Evolutionary conservation across 2,888 invertebrate species (phyloP).

Genomic region (Lepetodrilus schrolli): DNA sequence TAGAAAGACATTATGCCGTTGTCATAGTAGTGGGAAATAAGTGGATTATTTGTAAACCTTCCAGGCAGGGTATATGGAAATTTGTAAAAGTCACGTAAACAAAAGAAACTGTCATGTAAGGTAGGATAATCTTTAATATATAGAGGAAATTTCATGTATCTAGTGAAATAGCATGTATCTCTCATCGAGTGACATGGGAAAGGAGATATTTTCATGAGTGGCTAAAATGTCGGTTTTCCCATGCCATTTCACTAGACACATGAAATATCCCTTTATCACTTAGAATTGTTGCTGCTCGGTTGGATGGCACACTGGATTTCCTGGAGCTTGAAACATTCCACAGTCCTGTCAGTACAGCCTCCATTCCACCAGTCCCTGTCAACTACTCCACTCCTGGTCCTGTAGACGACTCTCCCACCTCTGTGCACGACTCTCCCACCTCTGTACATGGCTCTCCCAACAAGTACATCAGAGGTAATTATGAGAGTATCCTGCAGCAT

Average conservation of each 20-base stretch:
- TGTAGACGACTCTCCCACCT: too few relatives aligned
- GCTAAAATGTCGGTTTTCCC: background rate
- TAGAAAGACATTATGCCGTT: too few relatives aligned
- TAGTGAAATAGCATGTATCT: too few relatives aligned
- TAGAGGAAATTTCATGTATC: background rate
- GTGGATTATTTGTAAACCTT: background rate
- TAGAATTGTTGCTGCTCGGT: constrained; percentile 86
- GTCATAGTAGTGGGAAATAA: too few relatives aligned
- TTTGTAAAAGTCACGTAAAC: too few relatives aligned
- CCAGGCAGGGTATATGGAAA: background rate
- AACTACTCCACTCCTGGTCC: too few relatives aligned
- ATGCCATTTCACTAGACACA: too few relatives aligned
- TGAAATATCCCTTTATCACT: constrained; percentile 77
- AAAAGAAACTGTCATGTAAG: background rate
- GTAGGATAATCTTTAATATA: background rate
- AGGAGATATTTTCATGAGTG: too few relatives aligned
- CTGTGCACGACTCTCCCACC: too few relatives aligned
- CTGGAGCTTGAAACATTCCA: constrained; percentile 81
- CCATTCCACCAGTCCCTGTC: constrained; percentile 30
- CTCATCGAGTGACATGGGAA: too few relatives aligned
- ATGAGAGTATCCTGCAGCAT: too few relatives aligned
- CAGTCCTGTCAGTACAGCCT: constrained; percentile 47
- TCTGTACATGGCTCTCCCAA: constrained; percentile 3
- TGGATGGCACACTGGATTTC: constrained; percentile 90
- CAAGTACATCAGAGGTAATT: constrained; percentile 29